Evolutionary conservation across 2,113 vertebrate genomes (phyloP).

Genomic region (Dryoscopus gambensis): DNA sequence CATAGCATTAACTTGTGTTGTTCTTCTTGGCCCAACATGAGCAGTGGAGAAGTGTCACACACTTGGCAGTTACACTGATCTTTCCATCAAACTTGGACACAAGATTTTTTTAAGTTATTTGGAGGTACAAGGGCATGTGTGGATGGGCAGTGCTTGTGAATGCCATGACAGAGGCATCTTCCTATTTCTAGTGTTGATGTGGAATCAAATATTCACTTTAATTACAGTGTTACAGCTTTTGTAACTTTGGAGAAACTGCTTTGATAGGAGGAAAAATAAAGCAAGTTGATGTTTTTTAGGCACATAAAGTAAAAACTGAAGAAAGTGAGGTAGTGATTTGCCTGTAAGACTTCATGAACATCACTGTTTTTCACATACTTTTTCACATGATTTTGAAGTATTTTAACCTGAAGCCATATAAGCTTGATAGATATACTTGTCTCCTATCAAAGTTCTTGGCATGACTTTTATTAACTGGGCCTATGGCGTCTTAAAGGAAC

Average conservation of each 20-base stretch:
- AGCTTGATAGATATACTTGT: not conserved
- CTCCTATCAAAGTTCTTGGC: not conserved
- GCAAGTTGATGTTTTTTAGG: not conserved
- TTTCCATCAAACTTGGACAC: not conserved
- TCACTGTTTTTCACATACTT: not conserved
- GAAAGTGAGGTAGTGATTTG: not conserved
- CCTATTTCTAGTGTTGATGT: not conserved
- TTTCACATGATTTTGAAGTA: not conserved
- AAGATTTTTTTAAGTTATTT: not conserved
- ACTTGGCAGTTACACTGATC: not conserved
- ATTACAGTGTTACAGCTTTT: not conserved
- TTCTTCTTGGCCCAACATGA: not conserved
- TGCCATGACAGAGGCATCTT: not conserved
- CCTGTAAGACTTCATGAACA: not conserved
- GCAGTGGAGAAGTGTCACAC: not conserved
- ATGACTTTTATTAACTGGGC: not conserved
- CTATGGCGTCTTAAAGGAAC: not conserved
- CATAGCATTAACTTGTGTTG: fast-evolving
- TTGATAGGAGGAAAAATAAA: not conserved
- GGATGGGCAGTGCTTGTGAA: not conserved
- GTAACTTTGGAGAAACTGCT: not conserved
- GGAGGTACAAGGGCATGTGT: fast-evolving
- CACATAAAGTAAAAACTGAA: not conserved
- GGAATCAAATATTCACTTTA: not conserved
- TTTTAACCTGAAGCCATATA: not conserved